Base-by-base conservation (phyloP, 2,888 invertebrate genomes). In the Eulithis testata region DNA sequence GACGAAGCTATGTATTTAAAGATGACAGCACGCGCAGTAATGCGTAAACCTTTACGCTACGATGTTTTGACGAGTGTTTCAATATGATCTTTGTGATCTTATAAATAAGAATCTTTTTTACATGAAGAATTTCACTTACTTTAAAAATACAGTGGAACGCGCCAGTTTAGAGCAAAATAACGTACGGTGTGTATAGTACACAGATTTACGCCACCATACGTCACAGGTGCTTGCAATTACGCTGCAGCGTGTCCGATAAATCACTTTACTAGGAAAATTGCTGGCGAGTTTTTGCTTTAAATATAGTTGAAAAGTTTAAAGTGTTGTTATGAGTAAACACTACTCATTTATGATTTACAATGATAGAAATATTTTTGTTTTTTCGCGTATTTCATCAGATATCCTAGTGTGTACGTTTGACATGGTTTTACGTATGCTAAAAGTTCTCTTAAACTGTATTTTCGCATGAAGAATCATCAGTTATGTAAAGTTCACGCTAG, bases 201-300 rank as follows among this genome's bases (percentile, higher is more conserved):
- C 63, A 57, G 57, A 63, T 63, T 58, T 63, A 57, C 60, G 60
- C 60, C 60, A 53, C 50, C 60, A 63, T 66, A 66, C 57, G 67
- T 67, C 63, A 67, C 67, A 67, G 67, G 67, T 67, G 67, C 67
- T 54, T 53, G 63, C 63, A 60, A 67, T 67, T 67, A 67, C 63
- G 60, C 36, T 54, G 49, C 63, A 54, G 49, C 55, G 52, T 67
- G 67, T 60, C 67, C 63, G 50, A 64, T 67, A 67, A 67, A 67
- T 67, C 67, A 67, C 67, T 67, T 64, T 64, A 61, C 67, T 67
- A 61, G 63, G 63, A 52, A 63, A 67, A 67, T 63, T 63, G 63
- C 63, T 57, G 45, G 49, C 37, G 52, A 63, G 56, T 60, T 57
- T 52, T 45, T 11, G 63, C 44, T 67, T 60, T 63, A 56, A 67